Conservation (phyloP, 1,140 invertebrate genomes). For the Eriosoma lanigerum region DNA sequence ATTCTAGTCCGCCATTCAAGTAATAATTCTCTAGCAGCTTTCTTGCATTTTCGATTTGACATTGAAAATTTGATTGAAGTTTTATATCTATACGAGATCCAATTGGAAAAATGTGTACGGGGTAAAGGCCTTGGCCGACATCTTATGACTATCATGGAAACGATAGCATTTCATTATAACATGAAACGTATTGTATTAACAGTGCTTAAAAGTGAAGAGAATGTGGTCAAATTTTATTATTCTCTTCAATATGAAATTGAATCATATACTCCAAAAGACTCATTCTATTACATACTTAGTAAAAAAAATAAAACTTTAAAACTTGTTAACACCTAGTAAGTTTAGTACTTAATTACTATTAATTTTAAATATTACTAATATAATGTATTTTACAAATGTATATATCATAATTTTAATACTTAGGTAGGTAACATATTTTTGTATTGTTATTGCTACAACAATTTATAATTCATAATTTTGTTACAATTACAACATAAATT, state of each 20-base stretch:
- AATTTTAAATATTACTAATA: neutral
- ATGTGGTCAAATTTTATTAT: slow-evolving; percentile 69
- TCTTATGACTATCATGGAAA: slow-evolving; percentile 75
- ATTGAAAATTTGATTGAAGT: slow-evolving; percentile 75
- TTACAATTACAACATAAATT: neutral
- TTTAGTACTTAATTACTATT: neutral
- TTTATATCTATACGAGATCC: slow-evolving; percentile 84
- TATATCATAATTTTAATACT: slow-evolving; percentile 44
- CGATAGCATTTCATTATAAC: slow-evolving; percentile 70
- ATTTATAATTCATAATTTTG: slow-evolving; percentile 1
- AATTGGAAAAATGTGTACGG: slow-evolving; percentile 67
- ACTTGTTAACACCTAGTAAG: neutral
- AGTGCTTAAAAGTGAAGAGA: slow-evolving; percentile 73
- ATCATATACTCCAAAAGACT: slow-evolving; percentile 54
- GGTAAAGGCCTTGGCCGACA: slow-evolving; percentile 78
- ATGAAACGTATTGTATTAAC: slow-evolving; percentile 82
- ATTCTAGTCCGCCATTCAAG: slow-evolving; percentile 64
- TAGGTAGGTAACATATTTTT: slow-evolving; percentile 38
- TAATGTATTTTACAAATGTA: neutral
- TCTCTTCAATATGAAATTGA: slow-evolving; percentile 55
- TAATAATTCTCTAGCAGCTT: slow-evolving; percentile 65
- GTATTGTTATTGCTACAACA: slow-evolving; percentile 32
- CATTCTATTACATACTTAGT: slow-evolving; percentile 42
- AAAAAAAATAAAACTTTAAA: slow-evolving; percentile 48
- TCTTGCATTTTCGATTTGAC: slow-evolving; percentile 81